phyloP scores from a whole-genome alignment of 37 sponge, comb jelly and placozoan species.

The Geodia barretti region DNA sequence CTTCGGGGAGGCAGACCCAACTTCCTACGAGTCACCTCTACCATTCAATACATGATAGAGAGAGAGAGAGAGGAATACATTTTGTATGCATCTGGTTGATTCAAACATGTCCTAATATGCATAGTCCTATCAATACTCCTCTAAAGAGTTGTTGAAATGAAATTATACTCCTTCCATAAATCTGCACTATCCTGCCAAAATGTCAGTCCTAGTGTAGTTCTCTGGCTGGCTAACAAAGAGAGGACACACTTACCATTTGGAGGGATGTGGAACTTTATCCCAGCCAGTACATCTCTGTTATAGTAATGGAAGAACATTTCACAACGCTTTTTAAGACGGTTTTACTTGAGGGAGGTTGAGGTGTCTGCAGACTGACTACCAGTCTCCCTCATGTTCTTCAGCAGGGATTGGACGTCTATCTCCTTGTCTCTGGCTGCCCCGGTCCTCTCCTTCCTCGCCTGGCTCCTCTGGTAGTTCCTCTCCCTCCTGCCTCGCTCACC shows the following conservation, averaged over 20 bases:
- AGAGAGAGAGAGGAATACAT: too few species aligned
- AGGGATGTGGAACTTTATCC: conserved; percentile 8
- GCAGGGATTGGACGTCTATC: background rate
- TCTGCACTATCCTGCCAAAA: too few species aligned
- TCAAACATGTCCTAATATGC: too few species aligned
- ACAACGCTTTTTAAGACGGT: background rate
- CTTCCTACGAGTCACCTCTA: background rate
- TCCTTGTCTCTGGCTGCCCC: background rate
- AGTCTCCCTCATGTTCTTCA: background rate
- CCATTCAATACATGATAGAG: too few species aligned
- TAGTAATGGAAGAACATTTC: background rate
- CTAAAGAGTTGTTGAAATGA: too few species aligned
- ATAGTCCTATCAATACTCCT: too few species aligned
- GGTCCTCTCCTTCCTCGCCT: conserved; percentile 15
- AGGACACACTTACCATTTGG: conserved; percentile 15
- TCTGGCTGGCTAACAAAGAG: too few species aligned
- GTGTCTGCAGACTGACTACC: background rate
- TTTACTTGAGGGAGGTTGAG: background rate
- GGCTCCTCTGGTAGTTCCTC: conserved; percentile 50
- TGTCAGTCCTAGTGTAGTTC: too few species aligned
- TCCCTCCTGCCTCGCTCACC: conserved; percentile 49
- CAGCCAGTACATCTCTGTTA: conserved; percentile 11
- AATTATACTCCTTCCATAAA: too few species aligned
- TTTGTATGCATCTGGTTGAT: too few species aligned
- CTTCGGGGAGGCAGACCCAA: background rate